Conservation (phyloP, 2,797 vertebrate species). For the Vespertilio murinus region DNA sequence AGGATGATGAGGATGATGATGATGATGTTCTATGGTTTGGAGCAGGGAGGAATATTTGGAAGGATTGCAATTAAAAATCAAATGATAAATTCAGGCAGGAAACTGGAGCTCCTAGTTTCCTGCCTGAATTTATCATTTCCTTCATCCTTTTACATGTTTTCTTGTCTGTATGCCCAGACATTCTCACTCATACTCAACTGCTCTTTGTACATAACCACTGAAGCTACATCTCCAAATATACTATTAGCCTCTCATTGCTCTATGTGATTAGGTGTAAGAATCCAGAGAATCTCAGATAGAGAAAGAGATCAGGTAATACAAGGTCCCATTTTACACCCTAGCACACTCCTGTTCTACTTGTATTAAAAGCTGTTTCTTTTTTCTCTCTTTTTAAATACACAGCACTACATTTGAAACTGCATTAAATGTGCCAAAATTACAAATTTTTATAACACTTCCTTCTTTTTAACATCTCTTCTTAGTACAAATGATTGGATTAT, state of each 20-base stretch:
- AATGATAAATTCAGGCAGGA: background rate
- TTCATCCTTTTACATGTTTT: background rate
- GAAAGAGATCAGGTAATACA: background rate
- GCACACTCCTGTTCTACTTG: background rate
- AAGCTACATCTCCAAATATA: background rate
- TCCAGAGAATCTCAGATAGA: background rate
- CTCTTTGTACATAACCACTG: background rate
- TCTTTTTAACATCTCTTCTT: background rate
- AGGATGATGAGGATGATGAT: background rate
- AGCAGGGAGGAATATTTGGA: background rate
- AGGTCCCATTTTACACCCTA: background rate
- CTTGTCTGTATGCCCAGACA: background rate
- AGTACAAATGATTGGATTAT: background rate
- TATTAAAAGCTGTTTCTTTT: background rate
- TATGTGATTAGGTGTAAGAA: background rate
- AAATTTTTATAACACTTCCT: background rate
- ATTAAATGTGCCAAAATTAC: background rate
- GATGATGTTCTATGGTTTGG: background rate
- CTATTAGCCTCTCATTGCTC: background rate
- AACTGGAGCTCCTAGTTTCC: background rate
- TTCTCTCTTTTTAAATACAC: background rate
- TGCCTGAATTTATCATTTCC: too few relatives aligned
- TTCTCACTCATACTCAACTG: background rate
- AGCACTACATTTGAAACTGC: background rate
- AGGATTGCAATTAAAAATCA: background rate